These are phyloP conservation scores for Callaeas wilsoni DNA, from an alignment of 2,113 vertebrate species.

Conservation along the genomic window DNA sequence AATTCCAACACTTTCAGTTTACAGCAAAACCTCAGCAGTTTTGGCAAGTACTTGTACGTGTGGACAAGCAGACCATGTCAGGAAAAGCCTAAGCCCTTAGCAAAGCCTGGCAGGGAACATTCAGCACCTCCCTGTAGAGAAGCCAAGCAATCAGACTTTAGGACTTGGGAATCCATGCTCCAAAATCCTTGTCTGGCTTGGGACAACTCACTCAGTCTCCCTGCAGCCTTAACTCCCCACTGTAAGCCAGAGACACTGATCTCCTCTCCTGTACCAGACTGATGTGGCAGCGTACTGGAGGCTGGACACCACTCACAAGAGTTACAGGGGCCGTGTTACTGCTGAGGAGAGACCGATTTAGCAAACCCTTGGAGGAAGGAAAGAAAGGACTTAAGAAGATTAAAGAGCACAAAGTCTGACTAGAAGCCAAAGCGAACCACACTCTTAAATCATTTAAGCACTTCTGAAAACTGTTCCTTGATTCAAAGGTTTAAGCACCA, in stretches of 20 bases:
- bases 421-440: not conserved
- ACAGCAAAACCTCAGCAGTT: not conserved
- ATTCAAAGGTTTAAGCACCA: not conserved
- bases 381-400: not conserved
- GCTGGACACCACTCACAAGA: not conserved
- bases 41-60: not conserved
- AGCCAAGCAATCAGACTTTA: rapidly evolving
- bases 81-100: not conserved
- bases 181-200: not conserved
- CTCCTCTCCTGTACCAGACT: not conserved
- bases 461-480: not conserved
- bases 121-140: not conserved
- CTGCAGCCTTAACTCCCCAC: not conserved
- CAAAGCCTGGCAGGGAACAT: not conserved
- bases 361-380: not conserved
- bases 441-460: conserved; percentile 17
- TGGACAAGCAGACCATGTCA: not conserved
- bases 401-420: not conserved
- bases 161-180: not conserved
- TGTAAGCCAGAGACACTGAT: not conserved
- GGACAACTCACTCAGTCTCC: not conserved
- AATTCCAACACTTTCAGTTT: not conserved
- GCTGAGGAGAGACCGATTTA: not conserved
- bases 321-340: not conserved
- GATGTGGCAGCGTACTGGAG: not conserved